A percentile compares a stretch with the other conserved stretches of the same genome.
Evolutionary conservation across 2,888 invertebrate genomes (phyloP).

Genomic region (Lordiphosa andalusiaca): DNA sequence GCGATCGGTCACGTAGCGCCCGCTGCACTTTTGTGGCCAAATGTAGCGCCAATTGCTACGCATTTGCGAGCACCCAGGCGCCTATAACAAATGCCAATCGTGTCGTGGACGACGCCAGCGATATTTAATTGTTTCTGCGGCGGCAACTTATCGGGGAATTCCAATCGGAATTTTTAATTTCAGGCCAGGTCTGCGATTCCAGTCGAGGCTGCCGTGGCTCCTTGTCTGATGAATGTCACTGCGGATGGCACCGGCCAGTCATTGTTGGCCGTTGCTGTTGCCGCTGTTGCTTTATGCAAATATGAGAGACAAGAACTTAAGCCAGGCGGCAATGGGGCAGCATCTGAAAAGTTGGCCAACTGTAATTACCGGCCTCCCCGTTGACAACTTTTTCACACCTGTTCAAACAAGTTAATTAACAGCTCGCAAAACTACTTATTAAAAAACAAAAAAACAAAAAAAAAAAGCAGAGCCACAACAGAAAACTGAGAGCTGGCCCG

Average conservation of each 20-base stretch:
- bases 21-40: constrained; percentile 71
- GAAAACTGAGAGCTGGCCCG: constrained; percentile 38
- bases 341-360: constrained; percentile 75
- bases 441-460: constrained; percentile 30
- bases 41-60: constrained; percentile 74
- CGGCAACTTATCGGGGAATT: constrained; percentile 74
- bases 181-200: constrained; percentile 49
- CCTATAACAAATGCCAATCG: constrained; percentile 76
- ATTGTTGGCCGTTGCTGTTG: not conserved
- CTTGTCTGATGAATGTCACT: constrained; percentile 76
- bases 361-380: constrained; percentile 62
- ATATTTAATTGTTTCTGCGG: constrained; percentile 79
- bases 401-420: constrained; percentile 77
- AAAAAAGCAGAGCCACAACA: constrained; percentile 38
- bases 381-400: constrained; percentile 77
- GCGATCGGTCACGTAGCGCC: constrained; percentile 70
- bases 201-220: constrained; percentile 26
- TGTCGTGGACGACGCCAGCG: constrained; percentile 75
- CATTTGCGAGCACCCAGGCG: constrained; percentile 73
- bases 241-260: constrained; percentile 37
- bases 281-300: constrained; percentile 55
- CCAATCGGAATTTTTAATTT: constrained; percentile 79
- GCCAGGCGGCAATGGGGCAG: constrained; percentile 31
- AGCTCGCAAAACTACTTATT: constrained; percentile 71
- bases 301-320: constrained; percentile 54